Evolutionary conservation across 2,113 vertebrate species (phyloP), one percentile per base, ranked within the genome.

Genomic region (Fregetta grallaria): DNA sequence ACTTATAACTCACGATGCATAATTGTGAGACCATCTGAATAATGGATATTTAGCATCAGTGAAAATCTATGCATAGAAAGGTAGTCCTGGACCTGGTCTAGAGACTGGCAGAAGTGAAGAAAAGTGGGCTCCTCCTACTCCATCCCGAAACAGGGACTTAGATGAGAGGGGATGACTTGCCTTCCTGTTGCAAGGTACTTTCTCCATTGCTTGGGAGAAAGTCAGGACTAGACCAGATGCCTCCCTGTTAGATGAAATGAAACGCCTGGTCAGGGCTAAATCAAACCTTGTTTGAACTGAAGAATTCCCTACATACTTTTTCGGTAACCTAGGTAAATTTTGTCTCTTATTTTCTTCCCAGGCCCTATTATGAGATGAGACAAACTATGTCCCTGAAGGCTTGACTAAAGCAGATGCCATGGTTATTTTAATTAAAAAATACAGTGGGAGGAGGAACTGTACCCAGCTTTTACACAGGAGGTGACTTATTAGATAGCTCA

Each of bases 361-460:
- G 71, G 17, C 23, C 7, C 12, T 52, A n/a, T 74, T 75, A 82
- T 47, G 29, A 87, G 59, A 91, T 27, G 27, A 93, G 52, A 91
- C 18, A 81, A 96, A 15, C 52, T 79, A 21, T 56, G 56, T 36
- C 44, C 40, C 66, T 61, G 26, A 87, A 90, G 61, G 20, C 44
- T 62, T 85, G 52, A 75, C 52, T 52, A 76, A 94, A 93, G 71
- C 78, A 90, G 78, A 92, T 86, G 56, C 56, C 66, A 59, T 1
- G 6, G 81, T 52, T 72, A 75, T 76, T 92, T 93, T 96, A 70
- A 93, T 93, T 85, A 40, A 88, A 95, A 94, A 90, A 71, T 94
- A 82, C 56, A 92, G 61, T 61, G 44, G 74, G 77, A 92, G 63
- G 44, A 96, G 34, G 66, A 93, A 88, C 70, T 75, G 34, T 63